Conservation (phyloP, 2,797 vertebrate genomes). For the Pipistrellus pygmaeus region DNA sequence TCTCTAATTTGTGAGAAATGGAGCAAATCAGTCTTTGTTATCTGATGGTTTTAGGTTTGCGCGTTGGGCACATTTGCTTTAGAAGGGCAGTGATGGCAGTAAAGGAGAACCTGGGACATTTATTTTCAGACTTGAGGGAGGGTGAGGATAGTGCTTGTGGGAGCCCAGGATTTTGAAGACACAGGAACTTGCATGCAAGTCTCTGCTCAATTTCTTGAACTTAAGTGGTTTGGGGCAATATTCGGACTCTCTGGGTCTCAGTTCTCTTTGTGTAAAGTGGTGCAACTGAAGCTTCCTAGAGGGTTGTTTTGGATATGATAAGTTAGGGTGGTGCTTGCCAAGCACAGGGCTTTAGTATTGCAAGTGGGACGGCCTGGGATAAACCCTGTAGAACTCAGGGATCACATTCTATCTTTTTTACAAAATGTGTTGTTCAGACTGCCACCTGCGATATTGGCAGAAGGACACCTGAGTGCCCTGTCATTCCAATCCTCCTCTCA, state of each 20-base stretch:
- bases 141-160: rapidly evolving
- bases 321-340: rapidly evolving
- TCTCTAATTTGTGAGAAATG: background rate
- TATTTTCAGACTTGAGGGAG: too few species aligned
- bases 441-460: rapidly evolving
- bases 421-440: background rate
- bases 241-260: background rate
- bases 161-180: background rate
- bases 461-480: background rate
- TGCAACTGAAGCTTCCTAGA: rapidly evolving
- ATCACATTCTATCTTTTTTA: background rate
- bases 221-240: background rate
- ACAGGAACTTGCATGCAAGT: background rate
- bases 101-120: background rate
- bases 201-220: background rate
- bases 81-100: rapidly evolving
- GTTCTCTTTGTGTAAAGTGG: background rate
- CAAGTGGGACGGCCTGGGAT: background rate
- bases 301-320: background rate
- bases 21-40: background rate
- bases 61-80: background rate
- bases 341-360: background rate
- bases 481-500: background rate
- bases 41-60: background rate
- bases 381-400: background rate